Evolutionary conservation across 2,888 invertebrate species (phyloP).

Genomic region (Trypoxylon attenuatum): DNA sequence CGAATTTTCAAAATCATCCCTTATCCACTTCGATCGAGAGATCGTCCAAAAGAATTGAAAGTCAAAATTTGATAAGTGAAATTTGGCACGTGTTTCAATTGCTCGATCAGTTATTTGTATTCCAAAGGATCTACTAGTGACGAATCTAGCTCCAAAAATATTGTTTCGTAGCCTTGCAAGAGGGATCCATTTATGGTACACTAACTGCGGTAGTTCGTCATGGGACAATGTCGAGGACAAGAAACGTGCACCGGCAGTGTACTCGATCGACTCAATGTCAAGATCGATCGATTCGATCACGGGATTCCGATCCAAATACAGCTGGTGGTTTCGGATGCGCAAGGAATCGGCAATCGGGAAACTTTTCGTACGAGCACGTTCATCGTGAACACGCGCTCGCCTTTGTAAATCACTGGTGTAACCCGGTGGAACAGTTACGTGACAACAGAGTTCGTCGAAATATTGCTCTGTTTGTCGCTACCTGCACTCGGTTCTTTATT

Average conservation of each 20-base stretch:
- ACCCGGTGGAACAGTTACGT: conserved; percentile 53
- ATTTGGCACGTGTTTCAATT: too few species aligned
- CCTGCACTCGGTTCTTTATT: too few species aligned
- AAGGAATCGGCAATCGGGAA: conserved; percentile 41
- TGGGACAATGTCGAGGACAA: conserved; percentile 43
- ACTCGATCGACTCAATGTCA: conserved; percentile 45
- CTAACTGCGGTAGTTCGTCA: conserved; percentile 31
- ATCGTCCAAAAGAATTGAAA: too few species aligned
- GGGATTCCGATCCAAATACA: conserved; percentile 58
- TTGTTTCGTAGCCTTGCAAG: conserved; percentile 13
- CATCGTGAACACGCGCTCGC: conserved; percentile 40
- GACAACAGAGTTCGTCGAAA: conserved; percentile 19
- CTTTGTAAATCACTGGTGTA: conserved; percentile 37
- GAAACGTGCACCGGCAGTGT: too few species aligned
- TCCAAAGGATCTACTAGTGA: not conserved
- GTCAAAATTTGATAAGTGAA: too few species aligned
- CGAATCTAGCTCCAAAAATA: conserved; percentile 23
- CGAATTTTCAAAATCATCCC: too few species aligned
- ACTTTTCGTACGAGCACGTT: conserved; percentile 44
- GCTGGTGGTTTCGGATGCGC: conserved; percentile 40
- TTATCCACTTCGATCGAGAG: too few species aligned
- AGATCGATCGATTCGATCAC: conserved; percentile 39
- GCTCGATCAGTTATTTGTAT: conserved; percentile 9
- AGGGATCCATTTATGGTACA: conserved; percentile 34
- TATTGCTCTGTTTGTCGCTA: not conserved